Percentiles rank a stretch among this genome's conserved stretches.
Evolutionary conservation across 2,888 invertebrate species (phyloP).

Genomic region (Matsumyia berberina): DNA sequence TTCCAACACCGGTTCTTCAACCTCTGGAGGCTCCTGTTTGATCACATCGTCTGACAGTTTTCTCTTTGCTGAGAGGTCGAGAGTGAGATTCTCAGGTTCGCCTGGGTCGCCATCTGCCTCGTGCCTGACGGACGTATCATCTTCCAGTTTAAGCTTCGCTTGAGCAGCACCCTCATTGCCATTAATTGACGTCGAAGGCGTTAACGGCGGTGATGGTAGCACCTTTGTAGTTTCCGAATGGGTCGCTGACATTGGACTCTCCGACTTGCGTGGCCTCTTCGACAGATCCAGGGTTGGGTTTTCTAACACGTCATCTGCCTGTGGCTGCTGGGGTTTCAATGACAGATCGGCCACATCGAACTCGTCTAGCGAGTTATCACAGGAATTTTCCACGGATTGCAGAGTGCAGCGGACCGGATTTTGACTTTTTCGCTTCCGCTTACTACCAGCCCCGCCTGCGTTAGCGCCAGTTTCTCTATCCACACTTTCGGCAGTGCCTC

Average conservation of each 20-base stretch:
- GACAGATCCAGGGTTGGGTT: slow-evolving; percentile 78
- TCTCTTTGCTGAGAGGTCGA: slow-evolving; percentile 60
- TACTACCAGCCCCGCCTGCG: slow-evolving; percentile 85
- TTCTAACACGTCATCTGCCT: slow-evolving; percentile 51
- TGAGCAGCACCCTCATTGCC: slow-evolving; percentile 64
- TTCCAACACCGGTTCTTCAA: slow-evolving; percentile 7
- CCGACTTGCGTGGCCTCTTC: slow-evolving; percentile 78
- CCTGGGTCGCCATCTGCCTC: slow-evolving; percentile 78
- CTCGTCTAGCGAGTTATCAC: slow-evolving; percentile 82
- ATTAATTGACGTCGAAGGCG: slow-evolving; percentile 79
- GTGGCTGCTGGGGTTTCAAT: slow-evolving; percentile 79
- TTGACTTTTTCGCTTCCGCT: slow-evolving; percentile 94
- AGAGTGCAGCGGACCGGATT: slow-evolving; percentile 93
- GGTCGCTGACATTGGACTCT: slow-evolving; percentile 75
- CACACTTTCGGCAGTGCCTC: slow-evolving; percentile 54
- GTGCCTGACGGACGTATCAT: slow-evolving; percentile 75
- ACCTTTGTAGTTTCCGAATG: slow-evolving; percentile 81
- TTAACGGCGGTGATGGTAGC: slow-evolving; percentile 83
- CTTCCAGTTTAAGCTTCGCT: slow-evolving; percentile 37
- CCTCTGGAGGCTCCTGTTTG: slow-evolving; percentile 53
- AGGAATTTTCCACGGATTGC: slow-evolving; percentile 82
- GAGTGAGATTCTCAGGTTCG: slow-evolving; percentile 48
- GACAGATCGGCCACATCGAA: slow-evolving; percentile 83
- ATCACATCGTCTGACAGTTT: slow-evolving; percentile 50
- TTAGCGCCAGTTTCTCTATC: slow-evolving; percentile 58